Conservation (phyloP, 2,797 vertebrate species). For the Syngnathus acus region DNA sequence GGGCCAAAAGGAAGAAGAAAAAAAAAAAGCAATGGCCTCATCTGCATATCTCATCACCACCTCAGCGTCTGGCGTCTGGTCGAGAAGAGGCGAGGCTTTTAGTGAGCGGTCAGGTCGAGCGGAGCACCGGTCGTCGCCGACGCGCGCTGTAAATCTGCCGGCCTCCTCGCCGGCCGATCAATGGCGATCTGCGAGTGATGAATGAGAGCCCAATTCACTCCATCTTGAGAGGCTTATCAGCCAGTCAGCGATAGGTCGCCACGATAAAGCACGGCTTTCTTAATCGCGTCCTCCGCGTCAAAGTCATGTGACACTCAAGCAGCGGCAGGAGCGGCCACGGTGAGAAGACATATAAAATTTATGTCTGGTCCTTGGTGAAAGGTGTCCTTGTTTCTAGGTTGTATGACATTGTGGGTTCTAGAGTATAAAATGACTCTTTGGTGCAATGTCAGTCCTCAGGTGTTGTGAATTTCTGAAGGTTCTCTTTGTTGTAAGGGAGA, state of each 20-base stretch:
- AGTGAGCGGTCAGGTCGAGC: slow-evolving; percentile 44
- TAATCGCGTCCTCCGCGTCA: background rate
- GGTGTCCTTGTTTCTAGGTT: background rate
- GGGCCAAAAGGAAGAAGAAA: background rate
- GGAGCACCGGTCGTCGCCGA: slow-evolving; percentile 27
- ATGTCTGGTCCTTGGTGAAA: background rate
- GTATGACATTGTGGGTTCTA: background rate
- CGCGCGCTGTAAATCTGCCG: slow-evolving; percentile 47
- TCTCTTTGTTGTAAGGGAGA: too few species aligned
- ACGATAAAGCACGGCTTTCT: slow-evolving; percentile 18
- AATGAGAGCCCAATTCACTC: slow-evolving; percentile 45
- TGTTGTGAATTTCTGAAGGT: too few species aligned
- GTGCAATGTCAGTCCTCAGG: too few species aligned
- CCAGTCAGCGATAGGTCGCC: slow-evolving; percentile 17
- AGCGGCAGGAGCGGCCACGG: background rate
- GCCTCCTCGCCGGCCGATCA: slow-evolving; percentile 43
- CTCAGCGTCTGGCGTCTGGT: slow-evolving; percentile 31
- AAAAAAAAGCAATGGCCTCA: background rate
- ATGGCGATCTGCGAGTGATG: slow-evolving; percentile 64
- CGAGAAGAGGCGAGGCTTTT: slow-evolving; percentile 41
- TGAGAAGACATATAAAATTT: background rate
- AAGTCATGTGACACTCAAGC: background rate
- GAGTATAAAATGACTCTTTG: too few species aligned
- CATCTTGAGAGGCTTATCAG: slow-evolving; percentile 16
- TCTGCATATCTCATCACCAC: slow-evolving; percentile 30